phyloP scores from a whole-genome alignment of 2,113 vertebrate genomes.

The Dissostichus mawsoni region DNA sequence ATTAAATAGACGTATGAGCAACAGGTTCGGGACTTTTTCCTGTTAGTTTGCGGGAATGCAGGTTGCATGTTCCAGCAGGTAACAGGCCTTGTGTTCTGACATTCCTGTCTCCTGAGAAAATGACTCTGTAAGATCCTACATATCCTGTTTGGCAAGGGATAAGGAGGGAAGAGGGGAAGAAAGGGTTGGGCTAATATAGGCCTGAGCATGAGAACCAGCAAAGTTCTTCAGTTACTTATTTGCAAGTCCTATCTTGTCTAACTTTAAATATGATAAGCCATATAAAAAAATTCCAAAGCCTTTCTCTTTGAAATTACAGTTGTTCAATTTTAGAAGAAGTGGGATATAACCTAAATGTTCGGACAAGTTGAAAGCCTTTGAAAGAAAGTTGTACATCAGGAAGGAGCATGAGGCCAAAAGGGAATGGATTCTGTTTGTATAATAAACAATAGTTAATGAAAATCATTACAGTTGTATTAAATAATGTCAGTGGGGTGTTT shows the following conservation, averaged over 20 bases:
- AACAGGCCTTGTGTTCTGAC: conserved; percentile 70
- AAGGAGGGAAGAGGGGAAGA: conserved; percentile 71
- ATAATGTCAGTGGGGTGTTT: too few species aligned
- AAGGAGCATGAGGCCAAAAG: not conserved
- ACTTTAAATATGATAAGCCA: conserved; percentile 51
- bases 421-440: not conserved
- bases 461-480: too few species aligned
- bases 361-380: not conserved
- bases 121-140: conserved; percentile 80
- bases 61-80: conserved; percentile 76
- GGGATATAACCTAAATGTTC: conserved; percentile 16
- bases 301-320: conserved; percentile 32
- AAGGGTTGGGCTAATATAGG: conserved; percentile 75
- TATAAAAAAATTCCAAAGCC: conserved; percentile 26
- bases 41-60: conserved; percentile 68
- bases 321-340: not conserved
- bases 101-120: conserved; percentile 86
- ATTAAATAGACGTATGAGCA: conserved; percentile 49
- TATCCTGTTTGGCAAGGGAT: conserved; percentile 84
- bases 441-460: too few species aligned
- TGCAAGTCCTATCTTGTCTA: conserved; percentile 79
- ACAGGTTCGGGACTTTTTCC: conserved; percentile 63
- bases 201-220: conserved; percentile 76
- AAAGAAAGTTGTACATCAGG: not conserved
- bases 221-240: conserved; percentile 77